Evolutionary conservation across 2,113 vertebrate species (phyloP).

Genomic region (Amphilophus citrinellus): DNA sequence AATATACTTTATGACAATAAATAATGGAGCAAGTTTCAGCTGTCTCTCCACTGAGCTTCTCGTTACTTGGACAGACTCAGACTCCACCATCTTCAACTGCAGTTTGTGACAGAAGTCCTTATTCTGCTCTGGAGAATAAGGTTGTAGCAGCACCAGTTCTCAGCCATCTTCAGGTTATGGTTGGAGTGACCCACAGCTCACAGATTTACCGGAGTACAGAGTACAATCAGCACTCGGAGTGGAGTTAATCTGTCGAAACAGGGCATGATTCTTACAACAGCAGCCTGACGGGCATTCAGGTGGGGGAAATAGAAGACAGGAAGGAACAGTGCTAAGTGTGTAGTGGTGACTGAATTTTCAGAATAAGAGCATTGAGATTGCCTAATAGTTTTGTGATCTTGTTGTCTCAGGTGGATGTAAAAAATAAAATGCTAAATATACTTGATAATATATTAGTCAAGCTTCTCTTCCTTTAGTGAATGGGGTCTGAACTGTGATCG

Average conservation of each 20-base stretch:
- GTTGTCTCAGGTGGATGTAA: neutral
- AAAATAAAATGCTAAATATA: neutral
- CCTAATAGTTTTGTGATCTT: neutral
- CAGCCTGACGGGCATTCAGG: neutral
- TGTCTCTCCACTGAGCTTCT: neutral
- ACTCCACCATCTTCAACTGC: neutral
- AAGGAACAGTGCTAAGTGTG: neutral
- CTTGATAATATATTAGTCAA: neutral
- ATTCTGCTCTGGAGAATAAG: neutral
- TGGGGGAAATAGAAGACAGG: neutral
- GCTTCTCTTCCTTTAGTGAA: neutral
- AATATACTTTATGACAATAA: too few species aligned
- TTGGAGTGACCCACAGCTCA: neutral
- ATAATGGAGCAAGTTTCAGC: neutral
- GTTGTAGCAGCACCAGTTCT: neutral
- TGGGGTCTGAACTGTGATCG: accelerated
- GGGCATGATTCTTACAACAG: neutral
- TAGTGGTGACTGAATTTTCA: neutral
- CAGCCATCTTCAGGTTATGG: neutral
- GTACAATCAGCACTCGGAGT: neutral
- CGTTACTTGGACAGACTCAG: neutral
- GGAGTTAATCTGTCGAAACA: neutral
- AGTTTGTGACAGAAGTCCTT: neutral
- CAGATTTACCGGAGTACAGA: neutral
- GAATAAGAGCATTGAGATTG: neutral